Base-by-base conservation (phyloP, 2,888 invertebrate genomes). In the Pseudeuparius sepicola region DNA sequence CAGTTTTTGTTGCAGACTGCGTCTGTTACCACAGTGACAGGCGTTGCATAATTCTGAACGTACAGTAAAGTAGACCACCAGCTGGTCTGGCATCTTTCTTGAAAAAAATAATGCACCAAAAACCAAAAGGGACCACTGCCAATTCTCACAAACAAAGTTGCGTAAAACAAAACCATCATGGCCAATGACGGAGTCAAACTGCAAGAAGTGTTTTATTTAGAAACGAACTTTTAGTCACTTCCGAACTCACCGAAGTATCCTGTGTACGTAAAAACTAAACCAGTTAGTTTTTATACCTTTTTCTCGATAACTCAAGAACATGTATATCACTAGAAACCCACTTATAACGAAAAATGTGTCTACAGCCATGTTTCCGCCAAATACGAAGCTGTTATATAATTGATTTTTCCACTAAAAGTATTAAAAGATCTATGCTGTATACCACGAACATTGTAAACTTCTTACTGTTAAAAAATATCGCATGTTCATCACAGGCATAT, bases 261-360 rank as follows among this genome's bases (percentile, higher is more conserved):
- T 33, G 17, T 36, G 31, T 4, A 36, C 7, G 14, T 36, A 36
- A 5, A 36, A 35, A 15, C 4, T 15, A 9, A 14, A 16, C 20
- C 20, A 20, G 9, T 6, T 6, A 26, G 11, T 11, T 7, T 26
- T 26, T 9, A 11, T 3, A 4, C 13, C 25, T 24, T 24, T 24
- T 20, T 10, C 10, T 3, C 7, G 4, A 25, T n/a, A 14, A 17
- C 37, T 44, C 18, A 39, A 29, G 17, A 31, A 43, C 13, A 29
- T 23, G 29, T 65, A 66, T 2, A 70, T 61, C 36, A 65, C 65
- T 1, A 75, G 53, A 24, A 75, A 50, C 2, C 74, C 74, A 43
- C 71, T 70, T 47, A 75, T 55, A 17, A 70, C 54, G 49, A 75
- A 72, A 54, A 75, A 75, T 0, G 73, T 70, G 34, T 75, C 75